These are phyloP conservation scores for Drosophila nasuta DNA, from an alignment of 1,140 invertebrate species.

Conservation along the genomic window DNA sequence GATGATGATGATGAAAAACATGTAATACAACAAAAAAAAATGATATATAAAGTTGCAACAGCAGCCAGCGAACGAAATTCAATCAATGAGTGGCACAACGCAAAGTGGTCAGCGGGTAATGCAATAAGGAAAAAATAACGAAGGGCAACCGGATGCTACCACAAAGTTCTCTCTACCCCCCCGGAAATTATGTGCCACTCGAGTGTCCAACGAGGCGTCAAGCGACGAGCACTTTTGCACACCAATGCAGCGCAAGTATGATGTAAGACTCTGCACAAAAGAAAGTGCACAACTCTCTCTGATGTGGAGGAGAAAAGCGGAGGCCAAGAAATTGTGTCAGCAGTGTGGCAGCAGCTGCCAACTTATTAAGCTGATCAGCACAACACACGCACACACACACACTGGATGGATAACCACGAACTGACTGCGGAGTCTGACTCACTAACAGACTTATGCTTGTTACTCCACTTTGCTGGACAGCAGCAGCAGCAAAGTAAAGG, in stretches of 20 bases:
- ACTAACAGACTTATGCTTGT: conserved; percentile 36
- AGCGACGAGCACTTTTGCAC: conserved; percentile 37
- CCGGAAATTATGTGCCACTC: conserved; percentile 72
- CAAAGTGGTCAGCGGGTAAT: conserved; percentile 44
- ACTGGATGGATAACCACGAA: conserved; percentile 19
- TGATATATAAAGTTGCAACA: conserved; percentile 19
- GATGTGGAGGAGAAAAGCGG: conserved; percentile 9
- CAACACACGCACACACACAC: conserved; percentile 27
- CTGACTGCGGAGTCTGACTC: conserved; percentile 14
- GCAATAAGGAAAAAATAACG: conserved; percentile 41
- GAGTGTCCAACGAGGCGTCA: conserved; percentile 73
- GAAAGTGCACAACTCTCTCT: conserved; percentile 26
- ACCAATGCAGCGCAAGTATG: conserved; percentile 41
- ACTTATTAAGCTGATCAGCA: conserved; percentile 68
- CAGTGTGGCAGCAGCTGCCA: conserved; percentile 45
- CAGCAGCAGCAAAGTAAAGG: background rate
- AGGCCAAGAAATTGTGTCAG: conserved; percentile 67
- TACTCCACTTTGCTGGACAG: conserved; percentile 22
- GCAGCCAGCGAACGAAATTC: conserved; percentile 52
- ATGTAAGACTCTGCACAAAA: conserved; percentile 56
- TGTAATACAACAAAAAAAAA: conserved; percentile 25
- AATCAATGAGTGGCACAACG: conserved; percentile 58
- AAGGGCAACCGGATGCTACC: conserved; percentile 17
- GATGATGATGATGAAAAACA: conserved; percentile 13
- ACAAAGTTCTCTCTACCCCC: background rate